Base-by-base conservation (phyloP, 2,797 vertebrate species). In the Chromobotia macracanthus region DNA sequence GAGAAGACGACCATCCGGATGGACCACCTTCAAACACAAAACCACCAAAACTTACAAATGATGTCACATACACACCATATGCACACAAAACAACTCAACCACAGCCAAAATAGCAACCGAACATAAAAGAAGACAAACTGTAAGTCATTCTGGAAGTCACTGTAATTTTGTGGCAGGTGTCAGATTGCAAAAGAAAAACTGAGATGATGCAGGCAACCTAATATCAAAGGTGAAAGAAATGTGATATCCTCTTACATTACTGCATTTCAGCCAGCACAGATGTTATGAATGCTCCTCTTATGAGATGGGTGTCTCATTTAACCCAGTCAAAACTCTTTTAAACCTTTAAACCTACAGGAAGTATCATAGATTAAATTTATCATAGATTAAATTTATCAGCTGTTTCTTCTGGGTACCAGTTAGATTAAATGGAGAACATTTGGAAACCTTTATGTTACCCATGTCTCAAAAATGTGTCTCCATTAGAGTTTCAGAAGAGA, bases 1-100 rank as follows among this genome's bases (percentile, higher is more conserved):
- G 97, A 1, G 96, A 96, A 0, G 97, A 95, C 0, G 95, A 92
- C 96, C 97, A 98, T 65, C 93, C 90, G 0, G 97, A 96, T 44
- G 96, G 95, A 5, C 98, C 97, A 8, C 97, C 97, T 99, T 84
- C 21, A 85, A 88, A 78, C 60, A 81, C 46, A 74, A 60, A 73
- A 44, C n/a, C n/a, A n/a, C n/a, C n/a, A 64, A 50, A n/a, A 21
- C 44, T 68, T 16, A 83, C 56, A 83, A 13, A 84, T n/a, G 28
- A 83, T 28, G 35, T 46, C 15, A 69, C 25, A 85, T 18, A 79
- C 23, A 72, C 19, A 25, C 50, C 18, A 3, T 19, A 65, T 19
- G 10, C 46, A 61, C 3, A 60, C 66, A 68, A 35, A 76, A 19
- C 53, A 10, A 41, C 44, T 38, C 3, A 35, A 18, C 46, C 19